These are phyloP conservation scores for Calyptommatus sinebrachiatus DNA, from an alignment of 2,113 vertebrate species.

Conservation along the genomic window DNA sequence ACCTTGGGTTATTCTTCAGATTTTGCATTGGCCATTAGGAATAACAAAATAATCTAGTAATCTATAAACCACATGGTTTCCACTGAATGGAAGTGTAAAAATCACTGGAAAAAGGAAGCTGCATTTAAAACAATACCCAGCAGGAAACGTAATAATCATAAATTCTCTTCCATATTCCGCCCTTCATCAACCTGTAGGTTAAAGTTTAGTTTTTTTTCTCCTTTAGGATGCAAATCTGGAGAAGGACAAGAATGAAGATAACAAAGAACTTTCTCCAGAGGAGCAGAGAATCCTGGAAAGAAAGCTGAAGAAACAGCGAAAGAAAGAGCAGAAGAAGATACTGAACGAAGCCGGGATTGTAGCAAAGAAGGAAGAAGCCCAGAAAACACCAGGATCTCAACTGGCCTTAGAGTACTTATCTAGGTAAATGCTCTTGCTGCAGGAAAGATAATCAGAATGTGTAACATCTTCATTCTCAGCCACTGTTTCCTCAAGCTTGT, in stretches of 20 bases:
- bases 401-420: conserved; percentile 73
- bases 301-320: conserved; percentile 77
- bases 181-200: neutral
- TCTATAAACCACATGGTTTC: too few relatives aligned
- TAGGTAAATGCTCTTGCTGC: conserved; percentile 57
- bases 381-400: conserved; percentile 40
- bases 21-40: too few relatives aligned
- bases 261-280: conserved; percentile 54
- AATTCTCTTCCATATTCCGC: too few relatives aligned
- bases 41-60: too few relatives aligned
- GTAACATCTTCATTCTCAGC: neutral
- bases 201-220: neutral
- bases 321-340: conserved; percentile 68
- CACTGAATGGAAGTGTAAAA: too few relatives aligned
- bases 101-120: too few relatives aligned
- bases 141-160: too few relatives aligned
- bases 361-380: conserved; percentile 42
- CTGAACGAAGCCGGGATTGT: conserved; percentile 55
- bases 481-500: too few relatives aligned
- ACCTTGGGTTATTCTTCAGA: too few relatives aligned
- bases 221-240: conserved; percentile 13
- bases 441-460: neutral
- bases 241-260: conserved; percentile 18
- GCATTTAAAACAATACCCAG: too few relatives aligned
- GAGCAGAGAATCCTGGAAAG: conserved; percentile 71